Base-by-base conservation (phyloP, 2,888 invertebrate genomes). In the Cheiracanthium punctorium region DNA sequence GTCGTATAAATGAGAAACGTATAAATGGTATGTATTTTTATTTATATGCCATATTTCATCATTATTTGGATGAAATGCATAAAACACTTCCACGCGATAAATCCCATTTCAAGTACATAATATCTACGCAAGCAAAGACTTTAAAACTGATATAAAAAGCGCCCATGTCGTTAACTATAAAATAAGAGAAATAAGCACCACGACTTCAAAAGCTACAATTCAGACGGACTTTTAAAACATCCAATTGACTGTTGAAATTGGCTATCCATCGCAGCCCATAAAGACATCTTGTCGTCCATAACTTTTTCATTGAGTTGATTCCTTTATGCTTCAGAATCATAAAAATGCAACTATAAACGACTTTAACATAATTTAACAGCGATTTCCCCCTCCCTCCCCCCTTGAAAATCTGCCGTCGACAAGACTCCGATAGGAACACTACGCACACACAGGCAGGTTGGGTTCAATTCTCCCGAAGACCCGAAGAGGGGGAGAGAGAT, bases 281-380 rank as follows among this genome's bases (percentile, higher is more conserved):
- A 72, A 80, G 80, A 64, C 64, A 80, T 80, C 71, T 58, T 32
- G 71, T 29, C 70, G 33, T 75, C 81, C 74, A 74, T 74, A 74
- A 69, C 69, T 75, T 81, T 74, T 81, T 75, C 37, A 81, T 81
- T 74, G 81, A 81, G 81, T 58, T 29, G n/a, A 29, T 29, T 74
- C 24, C 74, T 81, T 81, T 81, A 48, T 75, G 69, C 20, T 17
- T 37, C 20, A 37, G 70, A 75, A 52, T 75, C 81, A 81, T 81
- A 81, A 81, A 81, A 75, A 69, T n/a, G 48, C 24, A 20, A 48
- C 17, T n/a, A 67, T 67, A 80, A 80, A 79, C 73, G 67, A 28
- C 17, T n/a, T 70, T 37, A 30, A 32, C 43, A 81, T 74, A 81
- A 81, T 75, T 81, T 81, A 70, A 74, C 52, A 48, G 37, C 74